phyloP scores from a whole-genome alignment of 92 coral and sea anemone genomes.

The Porites divaricata region DNA sequence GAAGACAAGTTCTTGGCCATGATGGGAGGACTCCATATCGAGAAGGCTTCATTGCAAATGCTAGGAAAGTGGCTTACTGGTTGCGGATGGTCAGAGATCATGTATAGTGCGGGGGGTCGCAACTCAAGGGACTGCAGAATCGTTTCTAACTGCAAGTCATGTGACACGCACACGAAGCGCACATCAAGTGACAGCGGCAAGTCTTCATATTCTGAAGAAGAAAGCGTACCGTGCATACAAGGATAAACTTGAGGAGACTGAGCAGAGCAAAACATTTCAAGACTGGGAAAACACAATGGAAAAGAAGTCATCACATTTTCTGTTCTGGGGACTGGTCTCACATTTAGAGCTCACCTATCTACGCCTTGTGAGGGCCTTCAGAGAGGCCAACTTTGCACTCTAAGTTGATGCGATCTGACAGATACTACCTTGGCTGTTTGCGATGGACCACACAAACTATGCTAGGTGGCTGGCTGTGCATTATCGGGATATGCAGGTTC shows the following conservation, averaged over 20 bases:
- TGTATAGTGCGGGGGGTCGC: slow-evolving; percentile 58
- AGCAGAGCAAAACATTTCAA: slow-evolving; percentile 41
- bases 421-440: slow-evolving; percentile 73
- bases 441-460: slow-evolving; percentile 58
- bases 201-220: slow-evolving; percentile 56
- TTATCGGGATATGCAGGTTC: slow-evolving; percentile 50
- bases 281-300: slow-evolving; percentile 59
- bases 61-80: slow-evolving; percentile 59
- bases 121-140: slow-evolving; percentile 69
- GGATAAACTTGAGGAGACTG: slow-evolving; percentile 45
- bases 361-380: slow-evolving; percentile 63
- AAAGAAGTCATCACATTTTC: slow-evolving; percentile 54
- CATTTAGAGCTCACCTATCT: slow-evolving; percentile 51
- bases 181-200: slow-evolving; percentile 67
- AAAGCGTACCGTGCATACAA: slow-evolving; percentile 53
- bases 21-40: slow-evolving; percentile 62
- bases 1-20: slow-evolving; percentile 59
- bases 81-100: slow-evolving; percentile 65
- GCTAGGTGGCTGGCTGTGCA: slow-evolving; percentile 73
- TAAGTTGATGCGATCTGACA: slow-evolving; percentile 55
- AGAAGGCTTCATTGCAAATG: slow-evolving; percentile 58
- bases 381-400: slow-evolving; percentile 66
- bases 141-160: slow-evolving; percentile 69
- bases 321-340: slow-evolving; percentile 47
- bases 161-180: slow-evolving; percentile 68